Conservation (phyloP, 2,888 invertebrate species). For the Plutella xylostella region DNA sequence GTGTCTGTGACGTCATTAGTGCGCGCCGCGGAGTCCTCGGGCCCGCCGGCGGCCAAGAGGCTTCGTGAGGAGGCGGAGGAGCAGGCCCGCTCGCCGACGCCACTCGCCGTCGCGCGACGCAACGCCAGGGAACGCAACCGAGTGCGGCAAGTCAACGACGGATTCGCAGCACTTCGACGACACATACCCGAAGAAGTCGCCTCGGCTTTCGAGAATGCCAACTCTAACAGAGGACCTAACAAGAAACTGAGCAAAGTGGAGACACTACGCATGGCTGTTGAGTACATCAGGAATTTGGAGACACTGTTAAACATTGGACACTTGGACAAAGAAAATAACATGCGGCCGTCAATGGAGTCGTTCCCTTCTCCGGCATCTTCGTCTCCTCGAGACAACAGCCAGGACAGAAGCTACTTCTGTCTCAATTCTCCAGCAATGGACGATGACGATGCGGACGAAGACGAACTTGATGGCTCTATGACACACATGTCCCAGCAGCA, state of each 20-base stretch:
- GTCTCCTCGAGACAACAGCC: slow-evolving; percentile 61
- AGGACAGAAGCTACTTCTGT: slow-evolving; percentile 61
- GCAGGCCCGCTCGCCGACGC: slow-evolving; percentile 71
- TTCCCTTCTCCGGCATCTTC: slow-evolving; percentile 66
- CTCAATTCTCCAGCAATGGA: slow-evolving; percentile 55
- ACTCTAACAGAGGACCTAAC: slow-evolving; percentile 74
- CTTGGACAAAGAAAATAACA: slow-evolving; percentile 60
- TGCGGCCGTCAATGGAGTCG: slow-evolving; percentile 52
- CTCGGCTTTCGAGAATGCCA: slow-evolving; percentile 74
- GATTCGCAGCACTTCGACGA: slow-evolving; percentile 87
- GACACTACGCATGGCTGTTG: slow-evolving; percentile 90
- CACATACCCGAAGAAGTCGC: slow-evolving; percentile 89
- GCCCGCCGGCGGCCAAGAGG: slow-evolving; percentile 41
- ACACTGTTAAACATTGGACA: slow-evolving; percentile 77
- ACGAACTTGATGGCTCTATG: slow-evolving; percentile 52
- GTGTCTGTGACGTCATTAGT: slow-evolving; percentile 59
- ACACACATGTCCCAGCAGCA: slow-evolving; percentile 65
- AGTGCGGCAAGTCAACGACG: slow-evolving; percentile 93
- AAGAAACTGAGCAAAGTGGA: slow-evolving; percentile 91
- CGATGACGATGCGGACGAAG: slow-evolving; percentile 57
- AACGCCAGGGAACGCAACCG: slow-evolving; percentile 94
- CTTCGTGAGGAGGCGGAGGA: slow-evolving; percentile 50
- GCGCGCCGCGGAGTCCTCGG: slow-evolving; percentile 41
- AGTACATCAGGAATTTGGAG: slow-evolving; percentile 87
- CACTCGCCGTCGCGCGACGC: slow-evolving; percentile 85